These are phyloP conservation scores for Condylostylus longicornis DNA, from an alignment of 1,140 invertebrate genomes.

Conservation along the genomic window DNA sequence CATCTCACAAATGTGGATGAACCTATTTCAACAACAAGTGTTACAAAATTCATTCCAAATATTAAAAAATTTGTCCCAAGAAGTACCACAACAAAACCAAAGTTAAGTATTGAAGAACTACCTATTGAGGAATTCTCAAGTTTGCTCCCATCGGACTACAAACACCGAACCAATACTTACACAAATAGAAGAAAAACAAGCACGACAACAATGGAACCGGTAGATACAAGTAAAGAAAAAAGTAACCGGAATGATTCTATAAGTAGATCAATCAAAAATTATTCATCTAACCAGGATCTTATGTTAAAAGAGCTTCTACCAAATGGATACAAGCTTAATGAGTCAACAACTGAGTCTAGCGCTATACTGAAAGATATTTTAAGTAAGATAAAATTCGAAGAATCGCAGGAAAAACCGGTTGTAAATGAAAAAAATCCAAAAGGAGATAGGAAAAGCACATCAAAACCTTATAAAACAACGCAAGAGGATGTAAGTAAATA, in stretches of 20 bases:
- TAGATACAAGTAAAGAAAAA: slow-evolving; percentile 2
- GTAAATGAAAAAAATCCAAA: slow-evolving; percentile 55
- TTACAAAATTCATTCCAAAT: slow-evolving; percentile 17
- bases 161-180: slow-evolving; percentile 34
- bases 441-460: slow-evolving; percentile 16
- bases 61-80: slow-evolving; percentile 40
- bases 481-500: slow-evolving; percentile 42
- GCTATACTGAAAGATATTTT: slow-evolving; percentile 23
- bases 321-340: slow-evolving; percentile 42
- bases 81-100: slow-evolving; percentile 34
- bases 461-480: slow-evolving; percentile 15
- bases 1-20: too few species aligned
- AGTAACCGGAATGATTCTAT: slow-evolving; percentile 26
- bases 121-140: slow-evolving; percentile 44
- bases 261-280: slow-evolving; percentile 27
- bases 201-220: slow-evolving; percentile 30
- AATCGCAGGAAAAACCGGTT: slow-evolving; percentile 37
- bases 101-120: slow-evolving; percentile 50
- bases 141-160: slow-evolving; percentile 46
- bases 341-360: slow-evolving; percentile 34
- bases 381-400: slow-evolving; percentile 21
- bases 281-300: slow-evolving; percentile 19
- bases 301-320: slow-evolving; percentile 41
- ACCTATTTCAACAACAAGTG: slow-evolving; percentile 13
- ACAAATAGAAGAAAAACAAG: slow-evolving; percentile 38